Conservation (phyloP, 2,888 invertebrate genomes). For the Eupithecia tripunctaria region DNA sequence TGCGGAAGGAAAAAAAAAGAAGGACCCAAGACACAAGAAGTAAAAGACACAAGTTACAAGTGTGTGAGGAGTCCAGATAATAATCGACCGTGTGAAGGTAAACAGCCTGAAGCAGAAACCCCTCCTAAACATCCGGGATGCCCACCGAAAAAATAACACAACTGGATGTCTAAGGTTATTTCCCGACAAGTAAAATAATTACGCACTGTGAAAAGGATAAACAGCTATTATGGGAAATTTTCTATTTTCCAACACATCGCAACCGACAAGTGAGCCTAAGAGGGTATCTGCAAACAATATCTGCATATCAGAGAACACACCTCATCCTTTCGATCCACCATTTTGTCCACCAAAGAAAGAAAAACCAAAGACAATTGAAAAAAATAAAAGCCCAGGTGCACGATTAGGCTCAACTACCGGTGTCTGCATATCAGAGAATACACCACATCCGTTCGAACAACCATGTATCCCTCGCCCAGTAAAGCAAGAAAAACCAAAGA, state of each 20-base stretch:
- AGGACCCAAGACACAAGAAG: not conserved
- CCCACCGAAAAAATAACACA: not conserved
- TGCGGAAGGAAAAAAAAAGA: not conserved
- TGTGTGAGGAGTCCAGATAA: not conserved
- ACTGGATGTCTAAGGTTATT: not conserved
- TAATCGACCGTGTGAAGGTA: not conserved
- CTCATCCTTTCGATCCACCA: slow-evolving; percentile 4
- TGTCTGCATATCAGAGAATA: not conserved
- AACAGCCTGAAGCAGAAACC: not conserved
- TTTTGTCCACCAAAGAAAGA: not conserved
- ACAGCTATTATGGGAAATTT: not conserved
- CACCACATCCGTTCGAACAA: not conserved
- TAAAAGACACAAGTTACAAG: not conserved
- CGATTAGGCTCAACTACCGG: not conserved
- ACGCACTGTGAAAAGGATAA: not conserved
- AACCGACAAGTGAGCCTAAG: not conserved
- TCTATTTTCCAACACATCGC: no score
- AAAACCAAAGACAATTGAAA: not conserved
- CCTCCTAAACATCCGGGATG: not conserved
- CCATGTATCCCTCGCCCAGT: not conserved
- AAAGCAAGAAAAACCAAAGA: not conserved
- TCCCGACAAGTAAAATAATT: not conserved
- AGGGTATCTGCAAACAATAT: not conserved
- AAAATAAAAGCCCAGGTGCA: not conserved
- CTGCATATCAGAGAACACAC: slow-evolving; percentile 4